These are phyloP conservation scores for Muraenolepis orangiensis DNA, from an alignment of 2,797 vertebrate species.

Conservation along the genomic window DNA sequence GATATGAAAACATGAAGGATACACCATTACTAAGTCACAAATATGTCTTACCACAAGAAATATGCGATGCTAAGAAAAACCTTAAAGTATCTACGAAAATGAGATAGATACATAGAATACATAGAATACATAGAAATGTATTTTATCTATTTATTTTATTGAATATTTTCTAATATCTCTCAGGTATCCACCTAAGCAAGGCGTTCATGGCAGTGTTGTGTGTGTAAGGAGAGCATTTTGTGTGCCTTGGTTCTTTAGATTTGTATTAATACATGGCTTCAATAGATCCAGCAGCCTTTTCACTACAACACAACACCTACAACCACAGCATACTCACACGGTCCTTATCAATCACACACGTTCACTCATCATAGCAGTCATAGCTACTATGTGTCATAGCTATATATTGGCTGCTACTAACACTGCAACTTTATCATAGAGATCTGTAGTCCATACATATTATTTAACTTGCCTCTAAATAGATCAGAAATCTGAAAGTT, in stretches of 20 bases:
- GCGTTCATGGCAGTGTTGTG: background rate
- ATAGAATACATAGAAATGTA: too few relatives aligned
- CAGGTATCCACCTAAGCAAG: background rate
- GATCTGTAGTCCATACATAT: conserved; percentile 9
- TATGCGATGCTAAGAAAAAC: background rate
- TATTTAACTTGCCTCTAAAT: conserved; percentile 18
- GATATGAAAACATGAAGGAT: background rate
- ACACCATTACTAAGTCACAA: background rate
- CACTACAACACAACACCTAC: background rate
- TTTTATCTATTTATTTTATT: too few relatives aligned
- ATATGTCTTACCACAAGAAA: background rate
- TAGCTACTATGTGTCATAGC: background rate
- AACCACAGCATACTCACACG: background rate
- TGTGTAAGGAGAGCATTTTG: background rate
- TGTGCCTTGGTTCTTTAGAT: background rate
- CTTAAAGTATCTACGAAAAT: background rate
- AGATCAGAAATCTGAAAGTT: conserved; percentile 38
- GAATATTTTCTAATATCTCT: too few relatives aligned
- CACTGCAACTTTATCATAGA: conserved; percentile 2
- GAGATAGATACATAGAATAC: too few relatives aligned
- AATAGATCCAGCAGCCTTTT: conserved; percentile 23
- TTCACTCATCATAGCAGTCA: background rate
- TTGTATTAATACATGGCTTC: conserved; percentile 13
- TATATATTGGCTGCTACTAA: background rate
- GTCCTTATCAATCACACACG: background rate